Evolutionary conservation across 2,888 invertebrate genomes (phyloP), one percentile per base, ranked within the genome.

Genomic region (Drosophila anceps): DNA sequence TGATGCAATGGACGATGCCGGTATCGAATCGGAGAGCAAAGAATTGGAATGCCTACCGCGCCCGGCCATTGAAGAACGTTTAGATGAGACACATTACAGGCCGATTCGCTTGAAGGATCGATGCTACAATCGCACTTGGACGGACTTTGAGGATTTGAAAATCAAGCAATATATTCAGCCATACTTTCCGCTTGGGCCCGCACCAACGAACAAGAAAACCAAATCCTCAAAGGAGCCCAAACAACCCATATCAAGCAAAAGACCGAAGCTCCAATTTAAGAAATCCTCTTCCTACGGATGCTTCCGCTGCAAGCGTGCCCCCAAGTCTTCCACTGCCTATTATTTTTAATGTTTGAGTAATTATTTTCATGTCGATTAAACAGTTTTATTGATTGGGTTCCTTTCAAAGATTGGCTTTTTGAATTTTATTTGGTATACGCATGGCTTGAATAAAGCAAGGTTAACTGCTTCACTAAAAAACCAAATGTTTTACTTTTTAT

Each of bases 121-220:
- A 0, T 20, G 2, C 9, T 74, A 60, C 27, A 15, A 31, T 8
- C 75, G 68, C 10, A 73, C 72, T 0, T 74, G 75, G 68, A 3
- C 18, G 27, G 74, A 74, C 7, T 73, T 43, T 13, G 39, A 20
- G 2, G 35, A 44, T 20, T 12, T 10, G 4, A 18, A 35, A 12
- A 4, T 12, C 6, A 12, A 4, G 7, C 31, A 63, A 20, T 13
- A n/a, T 4, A 5, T 12, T 8, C 8, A 24, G 2, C 15, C 12
- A 12, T 29, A n/a, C 20, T 31, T 9, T 60, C 33, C 20, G 9
- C 31, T 18, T 2, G 33, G 12, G 1, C 48, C 5, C 9, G 29
- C 48, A 9, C 9, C 27, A 4, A 13, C 9, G 5, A 27, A 24
- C 15, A 46, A 27, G 27, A 27, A 15, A 8, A 15, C 15, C 27